Conservation (phyloP, 1,140 invertebrate species). For the Cotesia typhae region DNA sequence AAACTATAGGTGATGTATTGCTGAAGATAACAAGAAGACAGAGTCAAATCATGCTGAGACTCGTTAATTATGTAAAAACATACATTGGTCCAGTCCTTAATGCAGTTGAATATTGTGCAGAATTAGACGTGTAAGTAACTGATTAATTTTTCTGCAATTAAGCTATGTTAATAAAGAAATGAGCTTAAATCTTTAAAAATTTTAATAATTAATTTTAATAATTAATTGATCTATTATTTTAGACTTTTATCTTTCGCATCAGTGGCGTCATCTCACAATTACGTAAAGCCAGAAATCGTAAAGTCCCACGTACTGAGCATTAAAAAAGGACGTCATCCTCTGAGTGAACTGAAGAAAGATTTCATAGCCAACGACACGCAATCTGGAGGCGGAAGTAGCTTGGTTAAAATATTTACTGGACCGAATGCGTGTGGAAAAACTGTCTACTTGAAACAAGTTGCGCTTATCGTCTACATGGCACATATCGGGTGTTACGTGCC, state of each 20-base stretch:
- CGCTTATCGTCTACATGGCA: conserved; percentile 81
- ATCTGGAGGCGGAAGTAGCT: conserved; percentile 66
- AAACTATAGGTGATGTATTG: conserved; percentile 77
- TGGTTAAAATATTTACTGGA: conserved; percentile 84
- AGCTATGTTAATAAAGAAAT: no score
- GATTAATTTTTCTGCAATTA: conserved; percentile 21
- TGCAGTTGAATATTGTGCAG: conserved; percentile 72
- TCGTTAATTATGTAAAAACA: conserved; percentile 73
- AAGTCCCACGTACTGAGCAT: conserved; percentile 72
- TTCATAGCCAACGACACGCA: conserved; percentile 80
- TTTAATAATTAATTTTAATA: not conserved
- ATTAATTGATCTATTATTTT: conserved; percentile 45
- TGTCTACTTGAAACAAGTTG: conserved; percentile 87
- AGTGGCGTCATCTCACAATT: conserved; percentile 76
- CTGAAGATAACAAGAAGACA: conserved; percentile 80
- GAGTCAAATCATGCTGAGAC: conserved; percentile 75
- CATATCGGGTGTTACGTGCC: conserved; percentile 92
- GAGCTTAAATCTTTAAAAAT: no score
- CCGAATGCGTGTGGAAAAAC: conserved; percentile 94
- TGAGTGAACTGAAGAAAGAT: conserved; percentile 74
- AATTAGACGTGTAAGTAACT: conserved; percentile 76
- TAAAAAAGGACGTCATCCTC: conserved; percentile 78
- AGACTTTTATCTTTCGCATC: conserved; percentile 79
- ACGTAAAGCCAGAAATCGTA: conserved; percentile 74
- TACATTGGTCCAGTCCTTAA: conserved; percentile 70